Evolutionary conservation across 2,113 vertebrate genomes (phyloP).

Genomic region (Urocolius indicus): DNA sequence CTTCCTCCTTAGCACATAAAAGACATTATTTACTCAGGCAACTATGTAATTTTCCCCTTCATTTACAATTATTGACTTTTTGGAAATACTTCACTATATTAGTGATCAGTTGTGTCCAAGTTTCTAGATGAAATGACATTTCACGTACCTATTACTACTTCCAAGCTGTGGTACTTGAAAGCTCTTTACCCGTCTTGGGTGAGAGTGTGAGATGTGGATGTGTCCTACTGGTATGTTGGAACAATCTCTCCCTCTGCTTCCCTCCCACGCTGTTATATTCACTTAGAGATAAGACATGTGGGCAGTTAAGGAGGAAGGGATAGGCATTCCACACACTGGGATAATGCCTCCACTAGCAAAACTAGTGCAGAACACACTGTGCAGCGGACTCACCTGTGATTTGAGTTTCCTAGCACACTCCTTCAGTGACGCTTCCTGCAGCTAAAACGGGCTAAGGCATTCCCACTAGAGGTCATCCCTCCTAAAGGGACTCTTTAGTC

Average conservation of each 20-base stretch:
- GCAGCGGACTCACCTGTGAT: neutral
- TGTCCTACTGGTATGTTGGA: neutral
- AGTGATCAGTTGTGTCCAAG: neutral
- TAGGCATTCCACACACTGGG: rapidly evolving
- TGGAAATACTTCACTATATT: neutral
- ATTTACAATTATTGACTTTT: neutral
- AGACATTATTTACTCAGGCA: neutral
- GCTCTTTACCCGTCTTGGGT: neutral
- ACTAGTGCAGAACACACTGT: neutral
- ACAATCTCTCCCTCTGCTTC: neutral
- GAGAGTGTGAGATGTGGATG: neutral
- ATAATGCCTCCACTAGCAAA: neutral
- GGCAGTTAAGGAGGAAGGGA: neutral
- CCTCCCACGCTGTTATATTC: neutral
- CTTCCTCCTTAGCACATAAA: neutral
- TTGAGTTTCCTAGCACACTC: neutral
- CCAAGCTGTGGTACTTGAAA: neutral
- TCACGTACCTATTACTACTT: neutral
- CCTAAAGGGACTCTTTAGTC: neutral
- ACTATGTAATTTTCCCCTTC: neutral
- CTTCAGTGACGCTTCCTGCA: neutral
- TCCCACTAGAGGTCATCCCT: neutral
- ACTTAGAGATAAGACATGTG: neutral
- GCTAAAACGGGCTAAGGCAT: neutral
- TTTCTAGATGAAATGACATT: neutral